A percentile compares a stretch with the other conserved stretches of the same genome.
Conservation (phyloP, 2,113 vertebrate genomes). For the Otus sunia region DNA sequence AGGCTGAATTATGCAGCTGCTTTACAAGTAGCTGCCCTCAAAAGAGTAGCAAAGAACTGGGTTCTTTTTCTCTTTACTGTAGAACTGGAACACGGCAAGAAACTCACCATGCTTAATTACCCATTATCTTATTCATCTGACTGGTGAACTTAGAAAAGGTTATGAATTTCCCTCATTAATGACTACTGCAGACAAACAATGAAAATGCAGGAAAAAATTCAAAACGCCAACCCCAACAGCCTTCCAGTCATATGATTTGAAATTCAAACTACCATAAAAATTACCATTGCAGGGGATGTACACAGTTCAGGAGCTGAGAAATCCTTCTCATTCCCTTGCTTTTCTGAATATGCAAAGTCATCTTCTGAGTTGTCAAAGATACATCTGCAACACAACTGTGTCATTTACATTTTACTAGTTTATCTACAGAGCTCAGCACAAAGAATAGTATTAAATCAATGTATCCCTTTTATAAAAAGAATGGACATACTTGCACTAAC, state of each 20-base stretch:
- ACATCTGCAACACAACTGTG: not conserved
- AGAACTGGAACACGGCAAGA: not conserved
- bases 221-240: not conserved
- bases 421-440: not conserved
- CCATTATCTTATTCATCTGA: not conserved
- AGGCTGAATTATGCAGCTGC: not conserved
- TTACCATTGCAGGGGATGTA: not conserved
- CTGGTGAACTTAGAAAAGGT: not conserved
- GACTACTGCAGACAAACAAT: not conserved
- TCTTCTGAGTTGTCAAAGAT: not conserved
- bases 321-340: not conserved
- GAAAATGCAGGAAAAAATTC: not conserved
- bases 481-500: not conserved
- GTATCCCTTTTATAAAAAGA: not conserved
- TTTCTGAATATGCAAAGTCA: not conserved
- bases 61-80: not conserved
- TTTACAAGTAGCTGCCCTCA: not conserved
- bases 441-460: conserved; percentile 20
- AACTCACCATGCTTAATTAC: not conserved
- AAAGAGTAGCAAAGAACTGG: not conserved
- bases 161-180: conserved; percentile 16
- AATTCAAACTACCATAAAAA: not conserved
- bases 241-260: not conserved
- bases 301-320: not conserved
- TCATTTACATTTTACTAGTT: not conserved